A percentile compares a stretch with the other conserved stretches of the same genome.
Conservation (phyloP, 2,113 vertebrate genomes). For the Halichoeres trimaculatus region DNA sequence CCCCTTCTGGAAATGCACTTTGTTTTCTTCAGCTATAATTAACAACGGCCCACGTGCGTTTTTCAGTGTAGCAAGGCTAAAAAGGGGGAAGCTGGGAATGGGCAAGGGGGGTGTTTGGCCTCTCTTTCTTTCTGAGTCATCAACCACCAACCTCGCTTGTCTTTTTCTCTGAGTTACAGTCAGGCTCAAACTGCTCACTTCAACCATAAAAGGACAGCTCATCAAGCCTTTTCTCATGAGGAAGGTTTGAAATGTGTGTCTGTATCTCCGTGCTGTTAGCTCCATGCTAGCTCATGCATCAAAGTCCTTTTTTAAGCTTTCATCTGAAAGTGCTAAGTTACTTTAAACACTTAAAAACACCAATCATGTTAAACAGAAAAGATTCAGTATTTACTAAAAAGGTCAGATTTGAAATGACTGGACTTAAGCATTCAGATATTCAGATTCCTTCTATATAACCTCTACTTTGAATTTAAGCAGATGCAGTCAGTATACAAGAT, state of each 20-base stretch:
- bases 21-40: conserved; percentile 63
- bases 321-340: conserved; percentile 11
- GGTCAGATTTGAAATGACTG: background rate
- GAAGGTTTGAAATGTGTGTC: conserved; percentile 46
- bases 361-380: background rate
- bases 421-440: conserved; percentile 1
- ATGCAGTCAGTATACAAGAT: background rate
- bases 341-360: conserved; percentile 10
- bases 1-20: conserved; percentile 56
- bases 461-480: background rate
- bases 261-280: conserved; percentile 38
- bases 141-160: conserved; percentile 28
- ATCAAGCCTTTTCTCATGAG: conserved; percentile 49
- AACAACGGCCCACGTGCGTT: conserved; percentile 21
- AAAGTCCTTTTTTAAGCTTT: conserved; percentile 10
- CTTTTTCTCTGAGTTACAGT: conserved; percentile 31
- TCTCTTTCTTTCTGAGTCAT: conserved; percentile 45
- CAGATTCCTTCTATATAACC: background rate
- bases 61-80: conserved; percentile 12
- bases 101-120: conserved; percentile 2
- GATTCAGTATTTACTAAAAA: conserved; percentile 4
- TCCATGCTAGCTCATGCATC: conserved; percentile 28
- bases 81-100: conserved; percentile 17
- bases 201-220: conserved; percentile 75
- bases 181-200: conserved; percentile 48